Evolutionary conservation across 2,797 vertebrate species (phyloP), one percentile per base, ranked within the genome.

Genomic region (Sternotherus odoratus): DNA sequence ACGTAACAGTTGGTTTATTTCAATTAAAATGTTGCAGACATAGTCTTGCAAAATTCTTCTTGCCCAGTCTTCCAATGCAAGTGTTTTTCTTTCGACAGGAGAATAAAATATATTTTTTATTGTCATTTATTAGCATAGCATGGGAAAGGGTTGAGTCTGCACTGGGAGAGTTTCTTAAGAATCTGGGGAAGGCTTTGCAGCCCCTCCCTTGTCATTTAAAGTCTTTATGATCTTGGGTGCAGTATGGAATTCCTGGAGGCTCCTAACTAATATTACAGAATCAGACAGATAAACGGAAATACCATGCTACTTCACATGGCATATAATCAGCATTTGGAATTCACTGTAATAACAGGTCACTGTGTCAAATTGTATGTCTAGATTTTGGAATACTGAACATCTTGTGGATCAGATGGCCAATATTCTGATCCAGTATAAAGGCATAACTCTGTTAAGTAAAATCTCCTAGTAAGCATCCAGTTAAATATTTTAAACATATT

Each of bases 101-200:
- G 39, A 75, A 23, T 23, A 39, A 23, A 69, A 39, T 66, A 36
- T 16, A 90, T 39, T 88, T 91, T 33, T 83, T 51, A 81, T 78
- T 80, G 56, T 89, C 39, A 85, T 5, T 43, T 77, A 78, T 26
- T 92, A 95, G 17, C 89, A 63, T 21, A 91, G 79, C 75, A 84
- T 88, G 79, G 21, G 56, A 39, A 90, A 86, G 48, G 83, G 77
- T 6, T 36, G 79, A 88, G n/a, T 84, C 66, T 91, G 54, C 57
- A 78, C 39, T 48, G 1, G 0, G 54, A 46, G n/a, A 36, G 10
- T 77, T 57, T 49, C 17, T 19, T 53, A 56, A 15, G 3, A 0
- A 2, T 80, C 88, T 88, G 69, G 54, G 69, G 15, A 90, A 87
- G 5, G 79, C 21, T 49, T 26, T 60, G 51, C 26, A 21, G 23